phyloP scores from a whole-genome alignment of 2,797 vertebrate genomes.

The Anableps anableps region DNA sequence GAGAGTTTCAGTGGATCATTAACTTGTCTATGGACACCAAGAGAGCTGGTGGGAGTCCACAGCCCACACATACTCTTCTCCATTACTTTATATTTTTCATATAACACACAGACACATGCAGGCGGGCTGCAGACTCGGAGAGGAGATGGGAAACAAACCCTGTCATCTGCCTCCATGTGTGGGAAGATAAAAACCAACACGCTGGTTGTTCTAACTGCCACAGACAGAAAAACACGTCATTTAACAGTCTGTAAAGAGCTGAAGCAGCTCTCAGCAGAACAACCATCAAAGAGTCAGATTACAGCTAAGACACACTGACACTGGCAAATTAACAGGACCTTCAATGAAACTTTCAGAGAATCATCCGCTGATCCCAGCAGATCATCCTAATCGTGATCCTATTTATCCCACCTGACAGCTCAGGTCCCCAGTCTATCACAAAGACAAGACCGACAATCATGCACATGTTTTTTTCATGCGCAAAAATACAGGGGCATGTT shows the following conservation, averaged over 20 bases:
- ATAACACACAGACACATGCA: slow-evolving; percentile 25
- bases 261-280: not conserved
- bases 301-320: not conserved
- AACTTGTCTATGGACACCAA: slow-evolving; percentile 38
- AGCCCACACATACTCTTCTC: slow-evolving; percentile 32
- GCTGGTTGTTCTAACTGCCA: slow-evolving; percentile 17
- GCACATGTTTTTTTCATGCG: not conserved
- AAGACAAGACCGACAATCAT: not conserved
- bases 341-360: too few relatives aligned
- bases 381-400: not conserved
- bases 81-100: slow-evolving; percentile 15
- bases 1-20: slow-evolving; percentile 49
- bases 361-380: not conserved
- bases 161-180: slow-evolving; percentile 26
- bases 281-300: not conserved
- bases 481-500: not conserved
- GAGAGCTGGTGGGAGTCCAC: slow-evolving; percentile 39
- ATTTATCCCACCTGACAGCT: not conserved
- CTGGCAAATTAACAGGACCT: not conserved
- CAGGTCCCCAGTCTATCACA: not conserved
- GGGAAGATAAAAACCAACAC: slow-evolving; percentile 30
- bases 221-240: slow-evolving; percentile 1
- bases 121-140: slow-evolving; percentile 28
- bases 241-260: not conserved
- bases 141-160: slow-evolving; percentile 50